Conservation (phyloP, 1,140 invertebrate species). For the Cyclina sinensis region DNA sequence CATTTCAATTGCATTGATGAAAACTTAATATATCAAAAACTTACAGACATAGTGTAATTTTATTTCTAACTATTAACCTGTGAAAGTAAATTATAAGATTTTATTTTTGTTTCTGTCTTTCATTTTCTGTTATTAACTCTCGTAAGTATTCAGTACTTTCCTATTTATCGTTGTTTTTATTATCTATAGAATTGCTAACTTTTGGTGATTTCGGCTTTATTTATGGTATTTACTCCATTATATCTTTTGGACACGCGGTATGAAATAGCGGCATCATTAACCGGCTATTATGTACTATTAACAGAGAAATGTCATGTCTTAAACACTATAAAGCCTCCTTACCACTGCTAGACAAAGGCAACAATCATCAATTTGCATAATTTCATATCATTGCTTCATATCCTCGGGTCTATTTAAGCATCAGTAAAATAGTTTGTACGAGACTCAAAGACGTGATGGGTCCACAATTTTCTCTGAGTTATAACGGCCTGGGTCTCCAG, state of each 20-base stretch:
- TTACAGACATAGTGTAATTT: neutral
- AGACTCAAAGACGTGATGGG: conserved; percentile 42
- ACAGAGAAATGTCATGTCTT: conserved; percentile 44
- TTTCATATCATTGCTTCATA: conserved; percentile 61
- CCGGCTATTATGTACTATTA: conserved; percentile 65
- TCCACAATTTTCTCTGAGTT: conserved; percentile 59
- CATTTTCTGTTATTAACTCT: neutral
- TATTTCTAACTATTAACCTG: neutral
- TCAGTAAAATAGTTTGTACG: conserved; percentile 52
- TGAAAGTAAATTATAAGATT: conserved; percentile 14
- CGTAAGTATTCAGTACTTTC: conserved; percentile 35
- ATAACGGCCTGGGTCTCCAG: conserved; percentile 51
- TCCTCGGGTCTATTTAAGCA: conserved; percentile 62
- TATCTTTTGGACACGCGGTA: neutral
- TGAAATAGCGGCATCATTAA: conserved; percentile 46
- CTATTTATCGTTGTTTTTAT: conserved; percentile 43
- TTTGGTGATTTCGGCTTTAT: conserved; percentile 40
- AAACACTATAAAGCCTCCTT: conserved; percentile 61
- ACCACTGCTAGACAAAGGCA: conserved; percentile 54
- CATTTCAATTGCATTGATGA: conserved; percentile 9
- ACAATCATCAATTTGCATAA: conserved; percentile 68
- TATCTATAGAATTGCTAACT: conserved; percentile 61
- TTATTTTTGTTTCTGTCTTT: neutral
- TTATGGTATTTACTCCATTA: conserved; percentile 50
- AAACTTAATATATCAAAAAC: neutral